A percentile compares a stretch with the other conserved stretches of the same genome.
Conservation (phyloP, 2,888 invertebrate species). For the Macrosoma leucophasiata region DNA sequence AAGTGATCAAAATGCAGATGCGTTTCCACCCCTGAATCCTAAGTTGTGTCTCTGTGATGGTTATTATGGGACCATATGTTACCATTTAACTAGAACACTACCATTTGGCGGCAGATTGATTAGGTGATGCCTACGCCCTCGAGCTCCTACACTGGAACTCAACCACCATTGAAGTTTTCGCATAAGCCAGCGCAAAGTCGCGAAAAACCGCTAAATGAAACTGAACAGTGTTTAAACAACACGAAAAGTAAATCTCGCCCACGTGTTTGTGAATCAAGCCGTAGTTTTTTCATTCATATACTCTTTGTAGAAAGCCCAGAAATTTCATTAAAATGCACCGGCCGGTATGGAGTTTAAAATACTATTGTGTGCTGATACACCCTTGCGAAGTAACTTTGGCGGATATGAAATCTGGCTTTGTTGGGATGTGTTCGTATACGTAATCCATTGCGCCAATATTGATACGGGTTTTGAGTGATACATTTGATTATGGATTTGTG, state of each 20-base stretch:
- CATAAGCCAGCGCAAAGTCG: too few relatives aligned
- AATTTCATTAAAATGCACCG: constrained; percentile 61
- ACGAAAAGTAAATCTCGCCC: constrained; percentile 22
- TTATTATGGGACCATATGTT: too few relatives aligned
- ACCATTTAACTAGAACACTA: too few relatives aligned
- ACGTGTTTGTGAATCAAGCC: constrained; percentile 42
- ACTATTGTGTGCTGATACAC: constrained; percentile 30
- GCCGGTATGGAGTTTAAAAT: constrained; percentile 27
- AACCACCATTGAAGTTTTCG: too few relatives aligned
- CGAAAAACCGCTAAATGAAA: too few relatives aligned
- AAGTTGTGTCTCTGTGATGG: too few relatives aligned
- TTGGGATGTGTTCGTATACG: constrained; percentile 11
- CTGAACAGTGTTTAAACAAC: constrained; percentile 17
- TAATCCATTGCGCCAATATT: constrained; percentile 8
- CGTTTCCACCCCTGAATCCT: too few relatives aligned
- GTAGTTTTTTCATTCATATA: constrained; percentile 50
- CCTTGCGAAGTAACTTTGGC: constrained; percentile 28
- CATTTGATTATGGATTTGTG: neutral
- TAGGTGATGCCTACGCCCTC: too few relatives aligned
- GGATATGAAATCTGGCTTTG: constrained; percentile 26
- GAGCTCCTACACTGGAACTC: too few relatives aligned
- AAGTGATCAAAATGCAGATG: too few relatives aligned
- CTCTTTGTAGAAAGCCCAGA: constrained; percentile 59
- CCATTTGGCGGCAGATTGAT: too few relatives aligned
- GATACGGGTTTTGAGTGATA: constrained; percentile 6